These are phyloP conservation scores for Ptyas mucosa DNA, from an alignment of 2,113 vertebrate species.

Conservation along the genomic window DNA sequence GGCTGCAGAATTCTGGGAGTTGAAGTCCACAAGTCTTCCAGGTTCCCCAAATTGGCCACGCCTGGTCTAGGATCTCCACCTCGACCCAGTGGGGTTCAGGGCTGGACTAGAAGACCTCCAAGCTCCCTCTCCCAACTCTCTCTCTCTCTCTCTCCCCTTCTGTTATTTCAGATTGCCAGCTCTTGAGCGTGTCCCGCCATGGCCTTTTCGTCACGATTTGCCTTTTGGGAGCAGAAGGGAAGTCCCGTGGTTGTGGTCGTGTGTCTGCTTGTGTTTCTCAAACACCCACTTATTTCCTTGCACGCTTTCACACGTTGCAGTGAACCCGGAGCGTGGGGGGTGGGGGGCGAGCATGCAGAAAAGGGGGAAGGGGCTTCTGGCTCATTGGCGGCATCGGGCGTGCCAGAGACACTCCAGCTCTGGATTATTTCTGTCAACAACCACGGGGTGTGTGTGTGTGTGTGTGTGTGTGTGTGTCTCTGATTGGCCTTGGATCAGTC, in stretches of 20 bases:
- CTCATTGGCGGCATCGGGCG: neutral
- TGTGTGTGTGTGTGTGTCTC: too few relatives aligned
- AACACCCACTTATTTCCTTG: neutral
- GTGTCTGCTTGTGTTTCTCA: neutral
- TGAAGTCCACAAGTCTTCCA: too few relatives aligned
- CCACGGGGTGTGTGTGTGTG: too few relatives aligned
- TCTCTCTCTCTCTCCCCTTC: too few relatives aligned
- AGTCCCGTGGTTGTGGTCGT: constrained; percentile 69
- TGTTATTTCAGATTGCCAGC: constrained; percentile 48
- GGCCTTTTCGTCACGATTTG: constrained; percentile 97
- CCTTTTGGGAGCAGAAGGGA: constrained; percentile 99
- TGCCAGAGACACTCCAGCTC: neutral
- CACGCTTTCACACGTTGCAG: neutral
- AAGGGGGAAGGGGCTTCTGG: neutral
- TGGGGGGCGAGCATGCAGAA: neutral
- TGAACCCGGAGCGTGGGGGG: too few relatives aligned
- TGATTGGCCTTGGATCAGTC: neutral
- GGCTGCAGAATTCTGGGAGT: too few relatives aligned
- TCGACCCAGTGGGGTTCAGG: too few relatives aligned
- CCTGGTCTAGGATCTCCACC: too few relatives aligned
- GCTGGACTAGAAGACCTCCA: too few relatives aligned
- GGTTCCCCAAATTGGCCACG: too few relatives aligned
- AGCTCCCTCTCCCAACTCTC: too few relatives aligned
- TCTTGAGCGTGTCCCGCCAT: constrained; percentile 78
- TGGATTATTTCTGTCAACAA: neutral